A percentile compares a stretch with the other conserved stretches of the same genome.
Conservation (phyloP, 1,140 invertebrate species). For the Pectinophora gossypiella region DNA sequence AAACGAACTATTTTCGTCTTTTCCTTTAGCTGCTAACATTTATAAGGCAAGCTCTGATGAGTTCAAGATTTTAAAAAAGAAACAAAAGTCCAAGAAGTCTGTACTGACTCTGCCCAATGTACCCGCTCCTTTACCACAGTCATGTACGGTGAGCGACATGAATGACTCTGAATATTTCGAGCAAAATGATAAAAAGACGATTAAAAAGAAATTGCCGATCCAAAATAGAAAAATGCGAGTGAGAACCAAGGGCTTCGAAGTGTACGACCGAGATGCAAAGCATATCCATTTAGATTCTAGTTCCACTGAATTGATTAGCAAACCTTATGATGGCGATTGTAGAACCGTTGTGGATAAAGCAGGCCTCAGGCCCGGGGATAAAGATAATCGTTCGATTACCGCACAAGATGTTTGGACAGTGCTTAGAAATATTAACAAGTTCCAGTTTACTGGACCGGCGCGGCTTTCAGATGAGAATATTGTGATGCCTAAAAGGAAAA, state of each 20-base stretch:
- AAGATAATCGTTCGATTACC: constrained; percentile 18
- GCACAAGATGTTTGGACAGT: constrained; percentile 53
- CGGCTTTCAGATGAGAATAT: constrained; percentile 41
- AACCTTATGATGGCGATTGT: constrained; percentile 37
- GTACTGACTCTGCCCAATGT: constrained; percentile 52
- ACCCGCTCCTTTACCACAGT: constrained; percentile 28
- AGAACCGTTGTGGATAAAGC: background rate
- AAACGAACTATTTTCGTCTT: constrained; percentile 37
- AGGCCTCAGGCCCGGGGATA: background rate
- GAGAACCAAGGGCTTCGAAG: constrained; percentile 30
- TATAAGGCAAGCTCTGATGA: constrained; percentile 61
- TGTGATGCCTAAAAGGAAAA: background rate
- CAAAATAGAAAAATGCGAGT: constrained; percentile 17
- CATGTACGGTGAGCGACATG: constrained; percentile 57
- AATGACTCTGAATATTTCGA: constrained; percentile 52
- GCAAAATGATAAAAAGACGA: constrained; percentile 14
- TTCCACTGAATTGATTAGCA: constrained; percentile 36
- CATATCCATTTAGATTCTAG: constrained; percentile 44
- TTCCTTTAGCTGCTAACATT: constrained; percentile 43
- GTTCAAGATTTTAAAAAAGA: constrained; percentile 31
- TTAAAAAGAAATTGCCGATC: constrained; percentile 17
- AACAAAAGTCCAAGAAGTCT: constrained; percentile 51
- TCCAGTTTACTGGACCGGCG: constrained; percentile 47
- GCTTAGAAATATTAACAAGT: constrained; percentile 50
- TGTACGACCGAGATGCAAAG: constrained; percentile 41